phyloP scores from a whole-genome alignment of 2,797 vertebrate genomes.

The Sarcophilus harrisii region DNA sequence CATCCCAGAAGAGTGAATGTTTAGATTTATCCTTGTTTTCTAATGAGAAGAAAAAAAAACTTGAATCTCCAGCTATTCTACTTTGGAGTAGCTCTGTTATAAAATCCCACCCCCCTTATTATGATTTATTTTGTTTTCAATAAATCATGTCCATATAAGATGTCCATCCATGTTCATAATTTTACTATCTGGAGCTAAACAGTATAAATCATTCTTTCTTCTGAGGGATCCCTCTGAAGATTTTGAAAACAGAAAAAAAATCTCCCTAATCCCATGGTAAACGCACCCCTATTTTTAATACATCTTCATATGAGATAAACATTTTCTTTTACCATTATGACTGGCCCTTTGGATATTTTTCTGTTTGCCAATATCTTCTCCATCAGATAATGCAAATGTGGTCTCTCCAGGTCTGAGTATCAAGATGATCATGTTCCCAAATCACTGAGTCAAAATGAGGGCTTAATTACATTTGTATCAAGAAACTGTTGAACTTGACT shows the following conservation, averaged over 20 bases:
- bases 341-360: neutral
- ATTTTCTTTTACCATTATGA: neutral
- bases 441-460: neutral
- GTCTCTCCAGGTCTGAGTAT: neutral
- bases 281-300: neutral
- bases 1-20: neutral
- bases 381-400: neutral
- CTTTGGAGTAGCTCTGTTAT: neutral
- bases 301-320: neutral
- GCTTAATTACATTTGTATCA: neutral
- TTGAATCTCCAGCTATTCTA: neutral
- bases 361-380: neutral
- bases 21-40: neutral
- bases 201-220: neutral
- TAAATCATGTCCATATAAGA: neutral
- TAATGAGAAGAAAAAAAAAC: neutral
- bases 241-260: neutral
- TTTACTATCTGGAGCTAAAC: neutral
- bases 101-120: neutral
- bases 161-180: neutral
- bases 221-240: neutral
- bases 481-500: conserved; percentile 19
- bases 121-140: neutral
- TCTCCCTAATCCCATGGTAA: neutral
- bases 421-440: neutral